A percentile compares a stretch with the other conserved stretches of the same genome.
Conservation (phyloP, 2,888 invertebrate species). For the Periphyllus acericola region DNA sequence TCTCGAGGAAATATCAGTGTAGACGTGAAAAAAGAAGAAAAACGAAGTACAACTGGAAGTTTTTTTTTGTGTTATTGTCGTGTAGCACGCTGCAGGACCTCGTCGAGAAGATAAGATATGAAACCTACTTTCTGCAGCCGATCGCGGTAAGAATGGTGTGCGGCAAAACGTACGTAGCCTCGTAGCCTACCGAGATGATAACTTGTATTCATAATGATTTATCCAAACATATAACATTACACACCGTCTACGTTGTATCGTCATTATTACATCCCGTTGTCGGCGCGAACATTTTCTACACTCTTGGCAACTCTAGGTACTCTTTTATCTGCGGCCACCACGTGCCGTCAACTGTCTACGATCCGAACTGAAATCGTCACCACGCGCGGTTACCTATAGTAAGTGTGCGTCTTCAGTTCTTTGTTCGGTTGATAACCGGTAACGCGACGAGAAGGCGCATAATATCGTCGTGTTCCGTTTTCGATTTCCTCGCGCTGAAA, state of each 20-base stretch:
- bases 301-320: not conserved
- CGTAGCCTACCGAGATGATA: not conserved
- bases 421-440: no score
- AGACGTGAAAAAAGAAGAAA: not conserved
- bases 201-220: not conserved
- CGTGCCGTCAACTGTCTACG: no score
- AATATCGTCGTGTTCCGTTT: no score
- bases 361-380: no score
- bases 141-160: not conserved
- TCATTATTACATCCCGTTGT: not conserved
- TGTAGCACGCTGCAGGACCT: not conserved
- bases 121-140: not conserved
- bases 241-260: no score
- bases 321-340: not conserved
- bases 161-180: not conserved
- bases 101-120: not conserved
- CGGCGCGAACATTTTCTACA: no score
- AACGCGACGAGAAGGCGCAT: no score
- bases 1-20: no score
- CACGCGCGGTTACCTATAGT: no score
- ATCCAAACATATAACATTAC: not conserved
- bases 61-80: not conserved
- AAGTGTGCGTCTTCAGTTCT: no score
- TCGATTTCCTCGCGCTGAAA: no score
- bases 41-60: not conserved